Base-by-base conservation (phyloP, 2,797 vertebrate species). In the Sebastes cheni region DNA sequence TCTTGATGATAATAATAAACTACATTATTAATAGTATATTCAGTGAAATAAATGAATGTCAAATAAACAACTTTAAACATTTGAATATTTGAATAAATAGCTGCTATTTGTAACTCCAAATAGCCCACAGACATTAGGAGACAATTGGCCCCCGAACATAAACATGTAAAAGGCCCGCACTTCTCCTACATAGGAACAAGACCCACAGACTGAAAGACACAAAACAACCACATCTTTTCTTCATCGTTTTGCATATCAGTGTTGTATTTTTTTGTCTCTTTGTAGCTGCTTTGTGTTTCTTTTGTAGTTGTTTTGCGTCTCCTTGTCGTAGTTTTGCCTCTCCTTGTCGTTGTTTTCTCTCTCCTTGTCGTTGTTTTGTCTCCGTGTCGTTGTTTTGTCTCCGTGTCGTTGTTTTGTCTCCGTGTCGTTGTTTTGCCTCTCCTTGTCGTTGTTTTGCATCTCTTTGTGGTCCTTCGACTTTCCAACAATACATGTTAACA, bases 271-370 rank as follows among this genome's bases (percentile, higher is more conserved):
- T 46, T 50, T 50, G 46, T 50, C 3, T 50, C 46, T 50, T 20
- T 50, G 46, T 50, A 18, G 25, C 4, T 2, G 0, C 13, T 46
- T 59, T 16, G 12, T 39, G 14, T 46, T 14, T 42, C 42, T 36
- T 34, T 42, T 42, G 39, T 42, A 14, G 14, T 46, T 46, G 42
- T 7, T 42, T 39, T 39, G 12, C 2, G 5, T 14, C 5, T 42
- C 39, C 1, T 42, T 42, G 13, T 6, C 2, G 13, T 16, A 3
- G 39, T 16, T 16, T 42, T 42, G 5, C 13, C 13, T 42, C 42
- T 16, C 9, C 3, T 1, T 7, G 34, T 14, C 3, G 39, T 42
- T 0, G 39, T 42, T 42, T 46, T 46, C 1, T 1, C 6, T 18
- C 42, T 16, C 36, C 2, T 0, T 14, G 13, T 42, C 39, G 10